Percentiles rank a stretch among this genome's conserved stretches.
Evolutionary conservation across 2,888 invertebrate species (phyloP).

Genomic region (Lymantria monacha): DNA sequence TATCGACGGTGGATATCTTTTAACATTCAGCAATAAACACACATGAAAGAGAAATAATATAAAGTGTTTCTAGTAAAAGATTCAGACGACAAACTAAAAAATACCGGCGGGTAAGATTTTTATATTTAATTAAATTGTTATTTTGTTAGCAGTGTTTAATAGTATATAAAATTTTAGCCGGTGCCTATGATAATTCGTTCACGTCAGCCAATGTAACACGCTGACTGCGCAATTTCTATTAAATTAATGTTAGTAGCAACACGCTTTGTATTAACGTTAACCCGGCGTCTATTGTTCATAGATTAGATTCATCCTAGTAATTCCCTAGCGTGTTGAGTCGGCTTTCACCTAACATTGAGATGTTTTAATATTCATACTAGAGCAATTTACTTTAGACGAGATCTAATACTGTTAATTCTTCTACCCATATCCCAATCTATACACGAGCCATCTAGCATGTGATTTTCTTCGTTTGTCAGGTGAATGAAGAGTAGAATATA

Average conservation of each 20-base stretch:
- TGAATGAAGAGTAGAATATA: too few relatives aligned
- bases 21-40: slow-evolving; percentile 8
- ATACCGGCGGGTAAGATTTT: not conserved
- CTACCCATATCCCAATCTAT: too few relatives aligned
- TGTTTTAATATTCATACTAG: not conserved
- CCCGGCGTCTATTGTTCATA: slow-evolving; percentile 7
- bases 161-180: not conserved
- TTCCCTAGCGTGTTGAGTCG: not conserved
- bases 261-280: slow-evolving; percentile 9
- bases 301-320: slow-evolving; percentile 4
- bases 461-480: too few relatives aligned
- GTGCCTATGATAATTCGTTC: not conserved
- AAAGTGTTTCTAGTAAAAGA: slow-evolving; percentile 10
- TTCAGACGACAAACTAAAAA: not conserved
- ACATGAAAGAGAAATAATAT: slow-evolving; percentile 4
- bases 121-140: not conserved
- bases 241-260: slow-evolving; percentile 9
- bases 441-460: too few relatives aligned
- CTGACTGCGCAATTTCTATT: slow-evolving; percentile 8
- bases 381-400: not conserved
- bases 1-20: slow-evolving; percentile 18
- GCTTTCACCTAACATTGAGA: not conserved
- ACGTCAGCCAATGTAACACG: slow-evolving; percentile 7
- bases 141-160: not conserved
- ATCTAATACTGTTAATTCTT: not conserved